Evolutionary conservation across 2,888 invertebrate genomes (phyloP).

Genomic region (Eristalinus sepulchralis): DNA sequence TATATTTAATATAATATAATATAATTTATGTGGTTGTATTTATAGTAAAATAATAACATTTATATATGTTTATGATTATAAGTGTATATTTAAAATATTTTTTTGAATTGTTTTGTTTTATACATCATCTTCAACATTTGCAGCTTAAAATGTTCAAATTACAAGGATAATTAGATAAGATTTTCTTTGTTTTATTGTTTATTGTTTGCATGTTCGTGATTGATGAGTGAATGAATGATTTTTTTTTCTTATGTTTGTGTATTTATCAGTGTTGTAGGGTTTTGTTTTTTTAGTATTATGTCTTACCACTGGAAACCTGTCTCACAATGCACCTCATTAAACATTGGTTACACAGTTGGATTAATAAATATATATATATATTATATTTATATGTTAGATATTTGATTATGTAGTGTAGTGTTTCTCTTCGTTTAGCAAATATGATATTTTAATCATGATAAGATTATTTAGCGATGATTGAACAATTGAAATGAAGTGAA

Average conservation of each 20-base stretch:
- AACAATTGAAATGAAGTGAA: not conserved
- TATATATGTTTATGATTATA: conserved; percentile 5
- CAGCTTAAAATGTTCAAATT: conserved; percentile 23
- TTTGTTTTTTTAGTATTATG: not conserved
- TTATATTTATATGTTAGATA: not conserved
- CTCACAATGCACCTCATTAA: not conserved
- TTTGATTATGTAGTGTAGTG: not conserved
- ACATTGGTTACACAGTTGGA: not conserved
- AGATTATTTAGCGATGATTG: not conserved
- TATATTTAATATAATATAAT: not conserved
- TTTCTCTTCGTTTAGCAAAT: not conserved
- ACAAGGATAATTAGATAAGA: not conserved
- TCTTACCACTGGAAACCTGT: not conserved
- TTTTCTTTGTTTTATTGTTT: not conserved
- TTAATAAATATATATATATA: not conserved
- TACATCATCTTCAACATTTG: conserved; percentile 4
- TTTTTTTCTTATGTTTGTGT: not conserved
- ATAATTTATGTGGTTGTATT: conserved; percentile 29
- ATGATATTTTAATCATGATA: not conserved
- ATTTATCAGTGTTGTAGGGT: not conserved
- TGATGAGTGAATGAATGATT: not conserved
- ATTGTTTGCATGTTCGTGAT: not conserved
- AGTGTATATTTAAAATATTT: not conserved
- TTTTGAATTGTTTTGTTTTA: not conserved
- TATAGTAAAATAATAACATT: not conserved